Base-by-base conservation (phyloP, 2,888 invertebrate genomes). In the Drosophila hamatofila region DNA sequence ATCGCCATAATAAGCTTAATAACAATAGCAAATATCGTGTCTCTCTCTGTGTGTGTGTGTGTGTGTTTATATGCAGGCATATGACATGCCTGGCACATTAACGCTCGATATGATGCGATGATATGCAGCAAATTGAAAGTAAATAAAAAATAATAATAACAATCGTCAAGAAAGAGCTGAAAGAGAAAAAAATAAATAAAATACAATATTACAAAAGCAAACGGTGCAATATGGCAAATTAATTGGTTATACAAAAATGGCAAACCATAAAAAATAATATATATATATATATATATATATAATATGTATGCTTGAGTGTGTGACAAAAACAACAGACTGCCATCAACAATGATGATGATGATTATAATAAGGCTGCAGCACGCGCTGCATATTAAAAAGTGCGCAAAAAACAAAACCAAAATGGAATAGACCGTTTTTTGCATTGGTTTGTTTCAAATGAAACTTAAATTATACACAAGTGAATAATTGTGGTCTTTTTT, bases 391-490 rank as follows among this genome's bases (percentile, higher is more conserved):
- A 46, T 72, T 59, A 76, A 70, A 62, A 48, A 44, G 16, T 52
- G 11, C 33, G 9, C 44, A 41, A 37, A 48, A 30, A 62, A 46
- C 46, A 58, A 46, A 42, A 37, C 44, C 18, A 51, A 23, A 48
- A 41, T 55, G 37, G 54, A 62, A 59, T 52, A 33, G 44, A 41
- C 23, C 52, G 41, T 56, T 69, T 60, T 60, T 54, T 25, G 25
- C 16, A n/a, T 49, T 16, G 23, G 39, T 23, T 25, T 12, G 30
- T 18, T 49, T 30, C 80, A 72, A 83, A 86, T 81, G 72, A 86
- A 84, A 83, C 82, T 73, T 82, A 84, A 87, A 87, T 85, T 84
- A 85, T 84, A 78, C 88, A 82, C 84, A 82, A 85, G 84, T 85
- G 84, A 85, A 85, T 85, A 85, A 85, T 87, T 87, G 84, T 76